phyloP scores from a whole-genome alignment of 2,888 invertebrate genomes.

The Ormia ochracea region DNA sequence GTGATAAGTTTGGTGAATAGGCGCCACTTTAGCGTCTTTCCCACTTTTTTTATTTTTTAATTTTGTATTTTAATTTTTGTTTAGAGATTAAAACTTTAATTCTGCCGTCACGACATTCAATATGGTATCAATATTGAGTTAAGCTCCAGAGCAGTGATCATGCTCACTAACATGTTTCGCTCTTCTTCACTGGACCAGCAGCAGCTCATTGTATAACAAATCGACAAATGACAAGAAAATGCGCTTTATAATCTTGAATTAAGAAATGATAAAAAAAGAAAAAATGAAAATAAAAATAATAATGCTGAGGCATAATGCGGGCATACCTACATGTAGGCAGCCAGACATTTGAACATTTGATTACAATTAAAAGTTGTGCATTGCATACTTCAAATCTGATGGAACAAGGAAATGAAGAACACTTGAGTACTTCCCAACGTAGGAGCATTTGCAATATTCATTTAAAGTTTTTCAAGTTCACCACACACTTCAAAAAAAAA shows the following conservation, averaged over 20 bases:
- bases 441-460: no score
- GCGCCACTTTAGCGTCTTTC: slow-evolving; percentile 72
- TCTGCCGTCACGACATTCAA: slow-evolving; percentile 26
- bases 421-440: no score
- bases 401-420: no score
- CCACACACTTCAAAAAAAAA: no score
- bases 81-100: slow-evolving; percentile 66
- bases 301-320: slow-evolving; percentile 40
- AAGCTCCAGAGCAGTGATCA: slow-evolving; percentile 13
- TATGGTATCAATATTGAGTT: background rate
- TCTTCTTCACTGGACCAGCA: slow-evolving; percentile 25
- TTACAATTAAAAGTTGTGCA: slow-evolving; percentile 35
- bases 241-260: slow-evolving; percentile 74
- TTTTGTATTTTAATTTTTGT: slow-evolving; percentile 19
- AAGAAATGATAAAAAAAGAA: slow-evolving; percentile 73
- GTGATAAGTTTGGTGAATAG: slow-evolving; percentile 62
- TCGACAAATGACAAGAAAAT: slow-evolving; percentile 75
- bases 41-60: background rate
- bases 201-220: slow-evolving; percentile 65
- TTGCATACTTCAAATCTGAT: no score
- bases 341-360: slow-evolving; percentile 21
- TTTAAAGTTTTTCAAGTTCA: no score
- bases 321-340: slow-evolving; percentile 17
- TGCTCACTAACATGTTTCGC: background rate
- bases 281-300: slow-evolving; percentile 27